Evolutionary conservation across 53 echinoderm and acorn worm species (phyloP).

Genomic region (Crossaster papposus): DNA sequence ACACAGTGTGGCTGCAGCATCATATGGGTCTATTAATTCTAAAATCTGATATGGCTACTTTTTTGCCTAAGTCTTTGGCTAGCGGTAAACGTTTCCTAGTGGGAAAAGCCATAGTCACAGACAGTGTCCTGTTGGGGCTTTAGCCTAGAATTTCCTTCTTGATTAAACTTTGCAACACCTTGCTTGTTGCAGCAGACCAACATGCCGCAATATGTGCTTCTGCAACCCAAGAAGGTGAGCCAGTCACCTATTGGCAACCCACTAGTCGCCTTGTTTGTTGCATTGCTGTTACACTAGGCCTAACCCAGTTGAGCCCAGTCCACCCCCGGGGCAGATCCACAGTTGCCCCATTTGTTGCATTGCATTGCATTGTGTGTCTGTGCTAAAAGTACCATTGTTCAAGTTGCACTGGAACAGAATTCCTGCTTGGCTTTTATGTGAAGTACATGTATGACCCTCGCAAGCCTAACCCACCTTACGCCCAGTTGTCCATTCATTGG

Average conservation of each 20-base stretch:
- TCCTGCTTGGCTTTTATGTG: not conserved
- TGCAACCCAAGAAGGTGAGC: constrained; percentile 65
- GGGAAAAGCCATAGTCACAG: not conserved
- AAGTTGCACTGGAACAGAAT: too few relatives aligned
- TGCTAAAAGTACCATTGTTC: too few relatives aligned
- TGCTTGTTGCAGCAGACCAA: constrained; percentile 57
- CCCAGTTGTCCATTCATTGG: not conserved
- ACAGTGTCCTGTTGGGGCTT: not conserved
- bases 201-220: constrained; percentile 57
- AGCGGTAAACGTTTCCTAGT: not conserved
- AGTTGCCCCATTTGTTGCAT: not conserved
- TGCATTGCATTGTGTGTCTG: too few relatives aligned
- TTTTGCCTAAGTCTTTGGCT: not conserved
- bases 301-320: constrained; percentile 41
- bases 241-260: constrained; percentile 22
- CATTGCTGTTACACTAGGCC: constrained; percentile 1
- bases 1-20: not conserved
- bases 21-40: not conserved
- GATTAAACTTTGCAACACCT: constrained; percentile 33
- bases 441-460: not conserved
- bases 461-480: not conserved
- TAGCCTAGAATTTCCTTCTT: not conserved
- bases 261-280: constrained; percentile 50
- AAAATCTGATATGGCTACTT: not conserved
- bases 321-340: constrained; percentile 2